Conservation (phyloP, 92 coral and sea anemone species). For the Scolanthus callimorphus region DNA sequence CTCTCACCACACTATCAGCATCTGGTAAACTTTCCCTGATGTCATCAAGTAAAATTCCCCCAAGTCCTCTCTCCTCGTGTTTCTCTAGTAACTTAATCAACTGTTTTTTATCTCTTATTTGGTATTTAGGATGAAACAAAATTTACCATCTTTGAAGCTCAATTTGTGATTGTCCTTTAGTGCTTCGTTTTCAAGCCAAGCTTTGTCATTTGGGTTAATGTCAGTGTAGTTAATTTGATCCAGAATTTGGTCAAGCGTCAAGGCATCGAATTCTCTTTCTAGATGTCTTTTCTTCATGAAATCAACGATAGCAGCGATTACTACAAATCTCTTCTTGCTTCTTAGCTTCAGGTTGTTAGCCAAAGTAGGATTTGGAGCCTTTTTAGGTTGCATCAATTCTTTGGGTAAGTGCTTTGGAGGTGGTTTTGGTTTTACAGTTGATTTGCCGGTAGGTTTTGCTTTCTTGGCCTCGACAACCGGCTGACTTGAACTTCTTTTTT, state of each 20-base stretch:
- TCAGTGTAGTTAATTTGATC: conserved; percentile 95
- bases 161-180: conserved; percentile 74
- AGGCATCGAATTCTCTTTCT: conserved; percentile 52
- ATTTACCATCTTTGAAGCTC: conserved; percentile 70
- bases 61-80: conserved; percentile 81
- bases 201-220: conserved; percentile 70
- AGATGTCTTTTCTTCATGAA: conserved; percentile 93
- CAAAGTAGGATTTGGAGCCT: conserved; percentile 45
- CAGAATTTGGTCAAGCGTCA: conserved; percentile 82
- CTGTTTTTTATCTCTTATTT: conserved; percentile 77
- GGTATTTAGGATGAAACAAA: conserved; percentile 79
- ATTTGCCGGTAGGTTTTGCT: conserved; percentile 35
- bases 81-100: conserved; percentile 65
- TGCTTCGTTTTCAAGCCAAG: conserved; percentile 87
- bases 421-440: conserved; percentile 46
- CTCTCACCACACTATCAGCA: conserved; percentile 75
- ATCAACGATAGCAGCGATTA: conserved; percentile 89
- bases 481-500: conserved; percentile 76
- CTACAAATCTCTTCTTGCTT: conserved; percentile 92
- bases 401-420: conserved; percentile 63
- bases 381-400: conserved; percentile 77
- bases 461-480: conserved; percentile 83
- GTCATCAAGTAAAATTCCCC: conserved; percentile 84
- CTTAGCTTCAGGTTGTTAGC: conserved; percentile 79
- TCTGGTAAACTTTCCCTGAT: conserved; percentile 89